Conservation (phyloP, 2,113 vertebrate species). For the Colistium nudipinnis region DNA sequence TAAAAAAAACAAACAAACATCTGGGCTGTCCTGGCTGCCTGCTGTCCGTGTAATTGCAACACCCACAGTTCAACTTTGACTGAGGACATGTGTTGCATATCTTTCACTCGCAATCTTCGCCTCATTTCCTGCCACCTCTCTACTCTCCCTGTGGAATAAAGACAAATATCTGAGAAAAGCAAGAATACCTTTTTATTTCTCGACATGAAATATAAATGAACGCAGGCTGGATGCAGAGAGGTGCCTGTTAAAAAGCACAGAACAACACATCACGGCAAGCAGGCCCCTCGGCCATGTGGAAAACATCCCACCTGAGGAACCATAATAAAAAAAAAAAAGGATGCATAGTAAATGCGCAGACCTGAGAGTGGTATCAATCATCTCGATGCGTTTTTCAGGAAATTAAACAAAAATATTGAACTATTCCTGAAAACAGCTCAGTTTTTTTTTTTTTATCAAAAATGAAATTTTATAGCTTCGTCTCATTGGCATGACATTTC, state of each 20-base stretch:
- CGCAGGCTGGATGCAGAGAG: neutral
- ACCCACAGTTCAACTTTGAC: neutral
- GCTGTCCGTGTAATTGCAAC: neutral
- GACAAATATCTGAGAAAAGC: neutral
- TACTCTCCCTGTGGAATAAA: neutral
- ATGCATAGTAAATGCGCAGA: neutral
- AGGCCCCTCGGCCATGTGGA: neutral
- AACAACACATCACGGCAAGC: conserved; percentile 5
- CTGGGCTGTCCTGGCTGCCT: no score
- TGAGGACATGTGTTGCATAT: neutral
- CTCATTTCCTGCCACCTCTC: neutral
- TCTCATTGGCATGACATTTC: neutral
- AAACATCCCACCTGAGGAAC: conserved; percentile 1
- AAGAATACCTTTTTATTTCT: no score
- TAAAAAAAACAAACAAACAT: no score
- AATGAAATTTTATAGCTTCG: no score
- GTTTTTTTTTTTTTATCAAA: no score
- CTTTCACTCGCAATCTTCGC: neutral
- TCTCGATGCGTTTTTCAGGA: neutral
- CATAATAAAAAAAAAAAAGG: conserved; percentile 3
- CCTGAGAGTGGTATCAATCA: neutral
- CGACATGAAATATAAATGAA: neutral
- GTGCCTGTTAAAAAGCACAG: no score
- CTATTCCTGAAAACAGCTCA: neutral
- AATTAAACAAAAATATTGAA: neutral